phyloP scores from a whole-genome alignment of 2,888 invertebrate species.

The Parapristionchus giblindavisi region DNA sequence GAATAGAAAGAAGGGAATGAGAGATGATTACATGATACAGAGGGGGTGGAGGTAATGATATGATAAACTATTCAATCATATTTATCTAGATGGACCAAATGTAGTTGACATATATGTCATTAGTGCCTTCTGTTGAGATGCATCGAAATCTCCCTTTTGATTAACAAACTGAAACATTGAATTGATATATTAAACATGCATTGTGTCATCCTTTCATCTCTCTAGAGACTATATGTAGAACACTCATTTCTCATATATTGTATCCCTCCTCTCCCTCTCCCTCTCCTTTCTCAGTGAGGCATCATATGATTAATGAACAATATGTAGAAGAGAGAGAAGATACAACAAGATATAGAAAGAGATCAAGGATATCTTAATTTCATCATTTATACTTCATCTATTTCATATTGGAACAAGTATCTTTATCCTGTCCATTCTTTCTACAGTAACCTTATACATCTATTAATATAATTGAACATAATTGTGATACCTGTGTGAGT shows the following conservation, averaged over 20 bases:
- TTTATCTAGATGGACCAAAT: slow-evolving; percentile 7
- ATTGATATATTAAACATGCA: too few relatives aligned
- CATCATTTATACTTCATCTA: too few relatives aligned
- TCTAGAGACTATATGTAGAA: too few relatives aligned
- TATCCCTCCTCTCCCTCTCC: background rate
- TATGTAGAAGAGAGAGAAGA: background rate
- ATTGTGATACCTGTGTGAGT: slow-evolving; percentile 44
- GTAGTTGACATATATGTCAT: slow-evolving; percentile 16
- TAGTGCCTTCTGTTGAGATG: slow-evolving; percentile 8
- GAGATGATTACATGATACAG: background rate
- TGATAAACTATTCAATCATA: background rate
- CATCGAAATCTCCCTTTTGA: slow-evolving; percentile 31
- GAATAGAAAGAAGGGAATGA: background rate
- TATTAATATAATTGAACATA: background rate
- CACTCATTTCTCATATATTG: too few relatives aligned
- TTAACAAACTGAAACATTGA: slow-evolving; percentile 35
- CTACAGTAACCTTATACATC: background rate
- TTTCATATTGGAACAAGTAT: background rate
- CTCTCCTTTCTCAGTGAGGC: slow-evolving; percentile 1
- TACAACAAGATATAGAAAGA: background rate
- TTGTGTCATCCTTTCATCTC: too few relatives aligned
- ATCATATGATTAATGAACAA: background rate
- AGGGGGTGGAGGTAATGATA: background rate
- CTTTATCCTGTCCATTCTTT: background rate
- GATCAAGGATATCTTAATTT: background rate